A percentile compares a stretch with the other conserved stretches of the same genome.
phyloP scores from a whole-genome alignment of 2,888 invertebrate genomes.

The Sialis lutaria region DNA sequence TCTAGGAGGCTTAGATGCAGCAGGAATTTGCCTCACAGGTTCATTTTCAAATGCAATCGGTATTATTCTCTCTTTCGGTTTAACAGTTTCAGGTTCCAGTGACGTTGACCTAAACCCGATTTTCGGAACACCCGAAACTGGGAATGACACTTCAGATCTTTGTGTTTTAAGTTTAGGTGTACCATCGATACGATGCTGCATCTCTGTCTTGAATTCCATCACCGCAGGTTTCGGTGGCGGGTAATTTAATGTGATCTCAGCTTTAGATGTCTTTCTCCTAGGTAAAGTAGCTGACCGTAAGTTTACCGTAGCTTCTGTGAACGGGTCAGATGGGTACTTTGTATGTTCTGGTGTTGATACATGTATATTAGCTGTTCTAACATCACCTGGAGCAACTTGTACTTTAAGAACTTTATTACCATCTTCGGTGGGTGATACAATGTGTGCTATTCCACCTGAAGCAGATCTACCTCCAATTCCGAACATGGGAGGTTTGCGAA shows the following conservation, averaged over 20 bases:
- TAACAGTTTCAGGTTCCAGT: slow-evolving; percentile 30
- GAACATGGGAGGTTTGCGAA: slow-evolving; percentile 45
- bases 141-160: slow-evolving; percentile 37
- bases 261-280: slow-evolving; percentile 42
- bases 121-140: slow-evolving; percentile 24
- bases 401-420: slow-evolving; percentile 14
- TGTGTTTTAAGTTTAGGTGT: slow-evolving; percentile 27
- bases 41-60: slow-evolving; percentile 37
- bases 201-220: slow-evolving; percentile 40
- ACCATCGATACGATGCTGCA: slow-evolving; percentile 34
- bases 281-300: slow-evolving; percentile 49
- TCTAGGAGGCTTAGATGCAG: slow-evolving; percentile 25
- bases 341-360: slow-evolving; percentile 21
- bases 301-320: slow-evolving; percentile 44
- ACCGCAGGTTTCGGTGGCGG: slow-evolving; percentile 23
- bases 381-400: slow-evolving; percentile 22
- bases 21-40: slow-evolving; percentile 16
- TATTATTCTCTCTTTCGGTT: slow-evolving; percentile 44
- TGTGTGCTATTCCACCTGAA: slow-evolving; percentile 32
- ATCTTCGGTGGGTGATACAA: slow-evolving; percentile 15
- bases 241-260: slow-evolving; percentile 42
- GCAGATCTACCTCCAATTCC: slow-evolving; percentile 34
- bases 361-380: slow-evolving; percentile 22
- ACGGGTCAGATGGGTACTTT: slow-evolving; percentile 25
- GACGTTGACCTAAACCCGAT: slow-evolving; percentile 24